These are phyloP conservation scores for Pangasius krempfi DNA, from an alignment of 2,797 vertebrate species.

Conservation along the genomic window DNA sequence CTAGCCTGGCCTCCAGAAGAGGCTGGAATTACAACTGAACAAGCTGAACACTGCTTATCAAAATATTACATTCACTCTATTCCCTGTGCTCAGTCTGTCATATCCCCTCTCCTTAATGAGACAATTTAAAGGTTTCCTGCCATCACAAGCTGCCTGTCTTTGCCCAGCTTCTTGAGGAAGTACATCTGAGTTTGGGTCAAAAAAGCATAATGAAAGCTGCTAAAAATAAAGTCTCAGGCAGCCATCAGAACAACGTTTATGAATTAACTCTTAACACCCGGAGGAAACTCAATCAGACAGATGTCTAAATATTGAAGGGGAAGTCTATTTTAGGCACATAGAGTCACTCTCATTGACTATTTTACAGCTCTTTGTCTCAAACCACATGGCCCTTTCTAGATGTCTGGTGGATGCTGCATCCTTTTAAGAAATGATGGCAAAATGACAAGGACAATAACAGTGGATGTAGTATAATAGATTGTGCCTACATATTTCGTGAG, in stretches of 20 bases:
- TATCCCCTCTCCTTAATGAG: slow-evolving; percentile 73
- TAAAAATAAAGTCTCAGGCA: slow-evolving; percentile 72
- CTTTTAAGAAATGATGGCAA: slow-evolving; percentile 25
- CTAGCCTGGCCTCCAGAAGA: slow-evolving; percentile 43
- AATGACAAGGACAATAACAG: slow-evolving; percentile 36
- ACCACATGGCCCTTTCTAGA: slow-evolving; percentile 22
- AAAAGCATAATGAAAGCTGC: slow-evolving; percentile 74
- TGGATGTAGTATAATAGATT: slow-evolving; percentile 56
- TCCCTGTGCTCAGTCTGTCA: slow-evolving; percentile 69
- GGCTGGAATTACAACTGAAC: slow-evolving; percentile 69
- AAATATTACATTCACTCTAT: slow-evolving; percentile 25
- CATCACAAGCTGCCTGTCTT: slow-evolving; percentile 68
- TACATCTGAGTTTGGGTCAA: slow-evolving; percentile 58
- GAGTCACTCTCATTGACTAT: slow-evolving; percentile 38
- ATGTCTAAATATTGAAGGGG: slow-evolving; percentile 49
- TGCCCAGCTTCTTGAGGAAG: slow-evolving; percentile 56
- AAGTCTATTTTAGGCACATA: slow-evolving; percentile 45
- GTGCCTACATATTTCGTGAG: slow-evolving; percentile 58
- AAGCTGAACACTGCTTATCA: slow-evolving; percentile 64
- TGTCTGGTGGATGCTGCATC: slow-evolving; percentile 25
- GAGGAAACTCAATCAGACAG: slow-evolving; percentile 44
- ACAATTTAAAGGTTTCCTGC: slow-evolving; percentile 77
- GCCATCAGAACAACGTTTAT: slow-evolving; percentile 67
- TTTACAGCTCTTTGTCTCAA: slow-evolving; percentile 41
- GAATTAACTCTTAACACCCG: slow-evolving; percentile 67